These are phyloP conservation scores for Nemotelus nigrinus DNA, from an alignment of 2,888 invertebrate genomes.

Conservation along the genomic window DNA sequence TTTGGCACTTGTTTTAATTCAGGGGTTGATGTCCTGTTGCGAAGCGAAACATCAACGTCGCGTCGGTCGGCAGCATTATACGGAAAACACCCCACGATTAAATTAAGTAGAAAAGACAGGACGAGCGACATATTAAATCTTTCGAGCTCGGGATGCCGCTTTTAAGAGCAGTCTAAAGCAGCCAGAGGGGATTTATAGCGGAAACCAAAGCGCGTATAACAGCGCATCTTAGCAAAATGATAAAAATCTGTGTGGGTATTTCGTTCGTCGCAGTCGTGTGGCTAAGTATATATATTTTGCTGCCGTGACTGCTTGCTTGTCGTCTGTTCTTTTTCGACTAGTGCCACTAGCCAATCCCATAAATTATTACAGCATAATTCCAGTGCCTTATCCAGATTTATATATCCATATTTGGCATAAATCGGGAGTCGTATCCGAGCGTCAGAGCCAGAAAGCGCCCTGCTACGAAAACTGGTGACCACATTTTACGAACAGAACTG, in stretches of 20 bases:
- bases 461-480: slow-evolving; percentile 7
- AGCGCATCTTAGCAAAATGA: slow-evolving; percentile 1
- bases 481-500: slow-evolving; percentile 27
- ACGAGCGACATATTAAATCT: neutral
- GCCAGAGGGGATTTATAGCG: neutral
- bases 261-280: neutral
- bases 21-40: neutral
- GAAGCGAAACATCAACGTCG: neutral
- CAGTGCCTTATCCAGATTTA: slow-evolving; percentile 41
- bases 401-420: slow-evolving; percentile 47
- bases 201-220: neutral
- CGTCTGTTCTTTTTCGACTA: neutral
- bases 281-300: neutral
- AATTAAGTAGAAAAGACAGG: neutral
- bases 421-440: slow-evolving; percentile 22
- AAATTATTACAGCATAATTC: slow-evolving; percentile 48
- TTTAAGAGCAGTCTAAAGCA: no score
- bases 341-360: slow-evolving; percentile 26
- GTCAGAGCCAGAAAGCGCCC: slow-evolving; percentile 25
- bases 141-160: neutral
- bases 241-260: slow-evolving; percentile 6
- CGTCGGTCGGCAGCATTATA: neutral
- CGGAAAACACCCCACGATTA: neutral
- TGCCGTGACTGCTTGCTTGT: neutral
- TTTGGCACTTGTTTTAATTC: neutral